A percentile compares a stretch with the other conserved stretches of the same genome.
These are phyloP conservation scores for Lasioglossum oenotherae DNA, from an alignment of 2,888 invertebrate species.

Conservation along the genomic window DNA sequence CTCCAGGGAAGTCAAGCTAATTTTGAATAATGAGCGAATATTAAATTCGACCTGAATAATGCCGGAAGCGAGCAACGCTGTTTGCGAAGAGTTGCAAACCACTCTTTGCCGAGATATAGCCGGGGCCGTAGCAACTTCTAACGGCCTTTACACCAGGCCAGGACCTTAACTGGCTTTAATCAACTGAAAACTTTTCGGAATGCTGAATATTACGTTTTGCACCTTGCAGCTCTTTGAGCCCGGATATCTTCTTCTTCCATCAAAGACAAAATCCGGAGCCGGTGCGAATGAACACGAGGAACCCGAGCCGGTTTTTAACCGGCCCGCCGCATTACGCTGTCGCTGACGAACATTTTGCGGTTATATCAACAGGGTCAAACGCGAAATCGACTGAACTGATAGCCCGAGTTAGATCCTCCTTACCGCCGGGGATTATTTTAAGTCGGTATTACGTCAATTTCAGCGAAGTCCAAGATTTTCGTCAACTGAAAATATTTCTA, in stretches of 20 bases:
- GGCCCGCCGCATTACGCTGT: constrained; percentile 25
- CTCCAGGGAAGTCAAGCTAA: constrained; percentile 71
- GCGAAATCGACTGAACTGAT: not conserved
- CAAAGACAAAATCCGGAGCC: constrained; percentile 20
- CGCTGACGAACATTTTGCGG: not conserved
- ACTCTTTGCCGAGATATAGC: constrained; percentile 66
- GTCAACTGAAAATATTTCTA: not conserved
- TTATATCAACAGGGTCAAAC: constrained; percentile 1
- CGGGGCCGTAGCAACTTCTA: constrained; percentile 56
- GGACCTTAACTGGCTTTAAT: constrained; percentile 77
- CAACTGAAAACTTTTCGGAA: constrained; percentile 77
- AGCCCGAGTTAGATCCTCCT: not conserved
- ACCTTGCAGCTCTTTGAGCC: constrained; percentile 57
- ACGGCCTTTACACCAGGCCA: constrained; percentile 48
- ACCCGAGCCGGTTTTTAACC: constrained; percentile 22
- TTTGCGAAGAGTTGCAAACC: constrained; percentile 70
- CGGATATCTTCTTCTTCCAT: constrained; percentile 11
- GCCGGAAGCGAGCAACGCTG: constrained; percentile 54
- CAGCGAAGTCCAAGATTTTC: not conserved
- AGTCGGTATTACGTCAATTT: not conserved
- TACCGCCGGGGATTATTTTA: not conserved
- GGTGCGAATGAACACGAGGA: constrained; percentile 13
- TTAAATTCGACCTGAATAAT: constrained; percentile 75
- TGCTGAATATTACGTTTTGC: constrained; percentile 69
- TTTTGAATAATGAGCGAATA: constrained; percentile 79